Evolutionary conservation across 2,888 invertebrate genomes (phyloP), one percentile per base, ranked within the genome.

Genomic region (Gnatocerus cornutus): DNA sequence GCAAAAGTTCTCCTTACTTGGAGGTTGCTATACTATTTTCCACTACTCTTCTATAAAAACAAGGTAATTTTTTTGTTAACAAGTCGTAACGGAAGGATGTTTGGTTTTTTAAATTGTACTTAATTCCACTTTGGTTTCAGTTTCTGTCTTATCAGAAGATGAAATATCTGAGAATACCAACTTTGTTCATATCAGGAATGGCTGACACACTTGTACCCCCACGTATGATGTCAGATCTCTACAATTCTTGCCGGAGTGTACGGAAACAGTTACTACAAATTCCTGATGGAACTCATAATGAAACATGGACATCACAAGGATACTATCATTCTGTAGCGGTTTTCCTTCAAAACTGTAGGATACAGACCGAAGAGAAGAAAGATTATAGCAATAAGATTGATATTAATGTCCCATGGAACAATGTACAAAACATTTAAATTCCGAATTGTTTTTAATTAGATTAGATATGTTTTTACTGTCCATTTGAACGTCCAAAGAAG

Each of bases 161-260:
- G 71, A 86, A 88, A 16, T 88, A 90, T 67, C 86, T 97, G 37
- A 86, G 89, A 62, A 88, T 92, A 61, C 96, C 98, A 21, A 91
- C 93, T 27, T 85, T 98, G 73, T 95, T 98, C 83, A 89, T 98
- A 77, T 96, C 96, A 72, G 98, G 98, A 8, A 88, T 93, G 72
- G 91, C 92, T 21, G 98, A 98, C 84, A 89, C 90, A 9, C 86
- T 98, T 63, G 96, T 98, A 30, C 98, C 98, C 53, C 95, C 97
- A 0, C 86, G 88, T 56, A 98, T 98, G 97, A 96, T 96, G 90
- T 88, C 90, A 71, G 90, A 92, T 69, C 87, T 98, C 59, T 93
- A 92, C 81, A 87, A 90, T 76, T 86, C 89, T 48, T 96, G 95
- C 81, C 90, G 90, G 30, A 93, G 95, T 71, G 84, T 89, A 14